Evolutionary conservation across 2,888 invertebrate species (phyloP), one percentile per base, ranked within the genome.

Genomic region (Eupithecia subumbrata): DNA sequence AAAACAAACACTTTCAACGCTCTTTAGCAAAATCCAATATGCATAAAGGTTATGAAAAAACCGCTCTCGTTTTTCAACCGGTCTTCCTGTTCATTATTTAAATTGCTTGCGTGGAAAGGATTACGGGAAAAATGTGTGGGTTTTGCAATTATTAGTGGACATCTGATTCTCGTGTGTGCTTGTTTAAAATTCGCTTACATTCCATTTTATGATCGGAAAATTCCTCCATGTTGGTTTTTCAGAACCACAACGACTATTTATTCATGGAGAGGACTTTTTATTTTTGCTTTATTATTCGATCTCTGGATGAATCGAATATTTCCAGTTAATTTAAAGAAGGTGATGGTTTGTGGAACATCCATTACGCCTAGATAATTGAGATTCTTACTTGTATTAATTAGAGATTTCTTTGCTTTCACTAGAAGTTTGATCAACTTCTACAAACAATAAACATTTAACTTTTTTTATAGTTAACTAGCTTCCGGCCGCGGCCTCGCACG

Each of bases 11-110:
- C 37, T 66, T 66, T 64, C 11, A 18, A 18, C 18, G 66, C 66
- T 66, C 56, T 66, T 66, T 66, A 66, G 34, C 66, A n/a, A 66
- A 66, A 66, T 37, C 14, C 66, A 67, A 67, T 67, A 67, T 77
- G 76, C 82, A 77, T 81, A 81, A 76, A 78, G 81, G 79, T 76
- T 72, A 76, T 80, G 82, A n/a, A 67, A 67, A 64, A 64, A 64
- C 64, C 18, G 11, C 40, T 37, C 37, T 40, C 34, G n/a, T 69
- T 48, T 56, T 56, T 56, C 56, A n/a, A 11, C 56, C 71, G 60
- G n/a, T 30, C 40, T 60, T 60, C 22, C 22, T 63, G 71, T 63
- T 71, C 60, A 43, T 63, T 43, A 63, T 71, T 37, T 60, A 71
- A 71, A 71, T 71, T 71, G 70, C 56, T 60, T 70, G 60, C 37